phyloP scores from a whole-genome alignment of 2,888 invertebrate genomes.

The Meliscaeva auricollis region DNA sequence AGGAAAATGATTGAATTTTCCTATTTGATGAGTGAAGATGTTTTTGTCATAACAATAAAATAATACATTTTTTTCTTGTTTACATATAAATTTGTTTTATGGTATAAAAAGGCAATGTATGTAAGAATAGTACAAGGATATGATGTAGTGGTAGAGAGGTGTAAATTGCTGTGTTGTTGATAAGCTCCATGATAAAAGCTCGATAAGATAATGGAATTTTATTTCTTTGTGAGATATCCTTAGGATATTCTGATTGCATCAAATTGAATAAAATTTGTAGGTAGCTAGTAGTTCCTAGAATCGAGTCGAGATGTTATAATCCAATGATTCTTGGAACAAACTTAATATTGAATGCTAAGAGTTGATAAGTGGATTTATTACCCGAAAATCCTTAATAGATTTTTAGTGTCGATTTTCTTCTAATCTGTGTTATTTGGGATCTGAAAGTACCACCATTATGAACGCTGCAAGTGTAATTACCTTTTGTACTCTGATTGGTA shows the following conservation, averaged over 20 bases:
- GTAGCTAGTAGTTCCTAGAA: background rate
- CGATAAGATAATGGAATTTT: background rate
- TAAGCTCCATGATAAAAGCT: background rate
- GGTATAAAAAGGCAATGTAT: background rate
- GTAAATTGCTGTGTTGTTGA: background rate
- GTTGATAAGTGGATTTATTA: too few species aligned
- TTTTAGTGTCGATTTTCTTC: too few species aligned
- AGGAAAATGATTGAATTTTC: constrained; percentile 64
- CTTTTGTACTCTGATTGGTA: too few species aligned
- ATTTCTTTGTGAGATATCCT: background rate
- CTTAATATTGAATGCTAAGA: too few species aligned
- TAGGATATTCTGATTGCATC: background rate
- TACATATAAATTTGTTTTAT: constrained; percentile 40
- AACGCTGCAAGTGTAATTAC: too few species aligned
- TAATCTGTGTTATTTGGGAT: too few species aligned
- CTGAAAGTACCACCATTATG: too few species aligned
- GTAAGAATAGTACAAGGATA: background rate
- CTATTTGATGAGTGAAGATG: constrained; percentile 56
- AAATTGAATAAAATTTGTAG: constrained; percentile 1
- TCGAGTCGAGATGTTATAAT: too few species aligned
- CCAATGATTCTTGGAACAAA: too few species aligned
- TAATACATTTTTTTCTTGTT: constrained; percentile 42
- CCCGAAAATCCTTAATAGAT: too few species aligned
- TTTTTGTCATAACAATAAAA: constrained; percentile 62
- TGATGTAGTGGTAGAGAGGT: background rate